Percentiles rank a stretch among this genome's conserved stretches.
phyloP scores from a whole-genome alignment of 2,797 vertebrate species.

The Selene dorsalis region DNA sequence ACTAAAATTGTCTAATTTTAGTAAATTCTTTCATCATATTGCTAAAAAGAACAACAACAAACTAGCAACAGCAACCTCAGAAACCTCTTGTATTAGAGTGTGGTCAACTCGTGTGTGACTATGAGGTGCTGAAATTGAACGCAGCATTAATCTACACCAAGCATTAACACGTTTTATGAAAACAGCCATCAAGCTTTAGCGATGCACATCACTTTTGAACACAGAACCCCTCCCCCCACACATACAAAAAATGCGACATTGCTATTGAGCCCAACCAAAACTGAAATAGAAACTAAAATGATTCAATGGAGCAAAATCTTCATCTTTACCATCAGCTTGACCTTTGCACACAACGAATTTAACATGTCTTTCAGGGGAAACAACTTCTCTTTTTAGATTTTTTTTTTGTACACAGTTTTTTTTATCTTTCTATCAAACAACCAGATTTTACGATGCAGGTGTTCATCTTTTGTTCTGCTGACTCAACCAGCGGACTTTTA shows the following conservation, averaged over 20 bases:
- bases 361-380: background rate
- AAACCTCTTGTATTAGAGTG: too few relatives aligned
- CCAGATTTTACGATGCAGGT: background rate
- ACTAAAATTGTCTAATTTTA: too few relatives aligned
- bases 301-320: background rate
- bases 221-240: too few relatives aligned
- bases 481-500: background rate
- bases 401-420: background rate
- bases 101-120: too few relatives aligned
- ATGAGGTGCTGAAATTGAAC: too few relatives aligned
- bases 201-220: too few relatives aligned
- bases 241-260: background rate
- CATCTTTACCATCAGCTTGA: background rate
- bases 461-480: background rate
- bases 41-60: too few relatives aligned
- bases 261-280: background rate
- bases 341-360: background rate
- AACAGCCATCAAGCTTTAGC: too few relatives aligned
- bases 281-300: background rate
- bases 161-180: too few relatives aligned
- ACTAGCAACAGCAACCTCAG: too few relatives aligned
- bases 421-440: background rate
- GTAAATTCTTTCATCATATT: too few relatives aligned
- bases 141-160: too few relatives aligned
- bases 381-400: background rate